Evolutionary conservation across 35 echinoderm and acorn worm genomes (phyloP).

Genomic region (Amphiura filiformis): DNA sequence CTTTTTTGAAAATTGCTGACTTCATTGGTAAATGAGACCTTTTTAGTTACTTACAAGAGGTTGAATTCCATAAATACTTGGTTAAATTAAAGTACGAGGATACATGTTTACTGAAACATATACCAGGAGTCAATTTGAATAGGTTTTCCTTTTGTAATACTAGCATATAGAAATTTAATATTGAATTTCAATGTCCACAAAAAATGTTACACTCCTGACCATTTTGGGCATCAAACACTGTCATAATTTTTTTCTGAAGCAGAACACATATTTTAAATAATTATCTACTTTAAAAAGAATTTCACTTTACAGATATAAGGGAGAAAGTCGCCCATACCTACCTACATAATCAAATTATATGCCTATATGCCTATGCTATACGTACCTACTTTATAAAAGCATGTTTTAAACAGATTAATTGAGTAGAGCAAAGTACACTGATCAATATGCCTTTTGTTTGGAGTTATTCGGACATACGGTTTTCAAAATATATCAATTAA

Average conservation of each 20-base stretch:
- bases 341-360: too few species aligned
- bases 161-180: slow-evolving; percentile 8
- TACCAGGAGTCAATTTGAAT: too few species aligned
- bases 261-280: slow-evolving; percentile 14
- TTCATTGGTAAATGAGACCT: slow-evolving; percentile 8
- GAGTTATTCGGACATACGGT: too few species aligned
- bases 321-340: not conserved
- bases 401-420: too few species aligned
- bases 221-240: slow-evolving; percentile 8
- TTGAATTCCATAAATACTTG: slow-evolving; percentile 3
- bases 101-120: not conserved
- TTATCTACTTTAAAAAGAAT: not conserved
- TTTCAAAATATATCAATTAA: too few species aligned
- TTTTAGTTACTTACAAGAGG: slow-evolving; percentile 9
- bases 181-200: slow-evolving; percentile 16
- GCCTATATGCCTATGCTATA: too few species aligned
- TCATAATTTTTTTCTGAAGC: slow-evolving; percentile 3
- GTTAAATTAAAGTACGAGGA: slow-evolving; percentile 2
- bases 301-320: slow-evolving; percentile 10
- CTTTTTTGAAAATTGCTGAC: slow-evolving; percentile 3
- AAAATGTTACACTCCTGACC: slow-evolving; percentile 18
- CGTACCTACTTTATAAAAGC: too few species aligned
- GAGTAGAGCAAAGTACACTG: too few species aligned
- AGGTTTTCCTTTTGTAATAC: slow-evolving; percentile 11
- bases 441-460: too few species aligned